Base-by-base conservation (phyloP, 1,140 invertebrate genomes). In the Drosophila tani region DNA sequence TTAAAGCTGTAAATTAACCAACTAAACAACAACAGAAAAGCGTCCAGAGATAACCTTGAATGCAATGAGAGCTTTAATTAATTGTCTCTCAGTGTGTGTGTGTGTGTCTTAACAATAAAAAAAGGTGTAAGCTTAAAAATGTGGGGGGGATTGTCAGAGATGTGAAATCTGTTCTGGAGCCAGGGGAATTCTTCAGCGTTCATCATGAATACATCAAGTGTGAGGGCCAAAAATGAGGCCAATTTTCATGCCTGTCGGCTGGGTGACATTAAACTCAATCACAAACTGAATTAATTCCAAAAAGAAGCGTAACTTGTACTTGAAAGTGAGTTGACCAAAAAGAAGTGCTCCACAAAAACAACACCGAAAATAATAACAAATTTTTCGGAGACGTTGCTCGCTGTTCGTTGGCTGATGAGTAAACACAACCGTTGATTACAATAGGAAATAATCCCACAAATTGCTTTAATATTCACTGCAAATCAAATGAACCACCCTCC, bases 401-500 rank as follows among this genome's bases (percentile, higher is more conserved):
- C 0, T 35, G 21, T 24, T 24, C 21, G 21, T 7, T 29, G 43
- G 47, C 71, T 63, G 76, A 83, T 83, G 76, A 67, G 76, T 79
- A 66, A 76, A 77, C 66, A 65, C 66, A 65, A 80, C 38, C 80
- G 74, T 69, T 90, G 85, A 90, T 90, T 90, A 90, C 85, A 92
- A 92, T 92, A 87, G 91, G 81, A 92, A 92, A 91, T 92, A 92
- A 92, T 91, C 81, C 77, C 90, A 92, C 82, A 92, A 91, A 91
- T 91, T 91, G 81, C 85, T 92, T 91, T 87, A 91, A 92, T 84
- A 91, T 91, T 87, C 83, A 91, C 86, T 91, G 91, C 86, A 92
- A 92, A 91, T 91, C 91, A 91, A 92, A 91, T 91, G 83, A 91
- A 84, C 45, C 70, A 80, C 78, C 73, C 71, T 51, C 53, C 65